Evolutionary conservation across 2,797 vertebrate species (phyloP).

Genomic region (Prunella strophiata): DNA sequence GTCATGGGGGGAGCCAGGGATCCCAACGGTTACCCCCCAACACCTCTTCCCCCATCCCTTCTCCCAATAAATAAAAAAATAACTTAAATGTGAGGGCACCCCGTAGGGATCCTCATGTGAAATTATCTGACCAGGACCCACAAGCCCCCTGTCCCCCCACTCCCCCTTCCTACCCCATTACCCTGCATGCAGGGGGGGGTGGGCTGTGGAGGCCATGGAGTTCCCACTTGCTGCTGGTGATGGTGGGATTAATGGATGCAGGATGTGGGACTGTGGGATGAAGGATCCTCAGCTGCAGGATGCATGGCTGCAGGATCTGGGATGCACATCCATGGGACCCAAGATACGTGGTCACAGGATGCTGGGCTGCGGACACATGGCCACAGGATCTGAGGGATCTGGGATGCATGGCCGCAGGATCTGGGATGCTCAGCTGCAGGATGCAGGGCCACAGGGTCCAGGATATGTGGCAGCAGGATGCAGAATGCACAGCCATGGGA

Average conservation of each 20-base stretch:
- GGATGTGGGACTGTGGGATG: not conserved
- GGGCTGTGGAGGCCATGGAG: not conserved
- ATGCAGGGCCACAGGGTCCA: not conserved
- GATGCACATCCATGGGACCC: not conserved
- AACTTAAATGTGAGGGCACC: not conserved
- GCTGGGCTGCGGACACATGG: not conserved
- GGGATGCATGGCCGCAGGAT: not conserved
- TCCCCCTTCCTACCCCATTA: not conserved
- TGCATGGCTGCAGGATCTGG: not conserved
- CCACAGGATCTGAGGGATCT: not conserved
- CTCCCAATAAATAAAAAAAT: constrained; percentile 50
- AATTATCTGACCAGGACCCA: constrained; percentile 10
- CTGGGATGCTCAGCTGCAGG: not conserved
- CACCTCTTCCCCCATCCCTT: not conserved
- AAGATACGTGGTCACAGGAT: not conserved
- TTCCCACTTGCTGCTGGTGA: not conserved
- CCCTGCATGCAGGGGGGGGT: not conserved
- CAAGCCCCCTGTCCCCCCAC: not conserved
- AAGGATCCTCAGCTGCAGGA: not conserved
- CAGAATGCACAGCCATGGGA: not conserved
- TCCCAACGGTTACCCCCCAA: not conserved
- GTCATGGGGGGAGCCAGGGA: not conserved
- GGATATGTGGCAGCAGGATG: not conserved
- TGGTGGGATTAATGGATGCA: not conserved
- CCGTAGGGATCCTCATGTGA: not conserved